Conservation (phyloP, 2,113 vertebrate genomes). For the Ia io region DNA sequence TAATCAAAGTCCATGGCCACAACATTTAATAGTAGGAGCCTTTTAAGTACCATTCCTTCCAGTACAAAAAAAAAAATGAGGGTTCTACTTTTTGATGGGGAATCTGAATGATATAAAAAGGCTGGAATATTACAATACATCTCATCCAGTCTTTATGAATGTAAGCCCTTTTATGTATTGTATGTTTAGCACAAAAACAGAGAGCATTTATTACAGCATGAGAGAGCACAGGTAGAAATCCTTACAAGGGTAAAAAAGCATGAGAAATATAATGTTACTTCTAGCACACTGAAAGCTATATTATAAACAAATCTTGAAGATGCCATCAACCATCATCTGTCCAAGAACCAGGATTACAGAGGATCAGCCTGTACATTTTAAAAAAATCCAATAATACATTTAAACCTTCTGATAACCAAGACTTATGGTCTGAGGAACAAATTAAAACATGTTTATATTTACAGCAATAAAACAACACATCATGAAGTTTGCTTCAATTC, state of each 20-base stretch:
- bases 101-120: not conserved
- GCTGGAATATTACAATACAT: not conserved
- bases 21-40: not conserved
- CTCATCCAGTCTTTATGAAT: not conserved
- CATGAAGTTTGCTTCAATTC: not conserved
- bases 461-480: not conserved
- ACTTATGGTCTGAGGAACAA: not conserved
- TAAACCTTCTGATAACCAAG: not conserved
- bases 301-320: not conserved
- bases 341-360: not conserved
- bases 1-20: not conserved
- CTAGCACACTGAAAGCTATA: not conserved
- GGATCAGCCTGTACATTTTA: not conserved
- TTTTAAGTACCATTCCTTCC: not conserved
- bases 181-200: not conserved
- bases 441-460: constrained; percentile 20
- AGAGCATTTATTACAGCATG: not conserved
- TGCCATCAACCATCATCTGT: not conserved
- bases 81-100: not conserved
- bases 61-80: not conserved
- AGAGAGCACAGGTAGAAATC: not conserved
- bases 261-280: constrained; percentile 4
- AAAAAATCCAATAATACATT: not conserved
- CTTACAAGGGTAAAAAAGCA: not conserved
- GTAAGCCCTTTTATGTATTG: not conserved